Evolutionary conservation across 2,113 vertebrate species (phyloP), one percentile per base, ranked within the genome.

Genomic region (Coturnix japonica): DNA sequence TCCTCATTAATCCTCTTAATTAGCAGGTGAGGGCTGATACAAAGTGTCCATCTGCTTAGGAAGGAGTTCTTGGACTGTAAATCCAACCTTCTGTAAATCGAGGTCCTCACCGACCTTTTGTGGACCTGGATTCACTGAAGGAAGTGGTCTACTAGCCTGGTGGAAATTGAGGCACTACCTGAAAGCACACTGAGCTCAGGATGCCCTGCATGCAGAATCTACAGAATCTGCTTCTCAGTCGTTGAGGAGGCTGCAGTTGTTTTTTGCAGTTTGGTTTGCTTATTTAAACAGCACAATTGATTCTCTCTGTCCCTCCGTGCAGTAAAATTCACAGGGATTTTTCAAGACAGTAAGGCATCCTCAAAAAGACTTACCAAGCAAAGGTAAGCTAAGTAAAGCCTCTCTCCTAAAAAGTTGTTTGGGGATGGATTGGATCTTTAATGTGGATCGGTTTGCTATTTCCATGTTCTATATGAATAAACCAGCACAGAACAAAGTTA

Each of bases 1-100:
- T 60, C 76, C 53, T 76, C 79, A 57, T 91, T 90, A 61, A 77
- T 89, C 82, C 92, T 96, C 91, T 82, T 67, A 43, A 90, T 91
- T 84, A 91, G 73, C 71, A 69, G 88, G 86, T 78, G n/a, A 66
- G 41, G 63, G 43, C 73, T 89, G 46, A 30, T 83, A 54, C 11
- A 21, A 67, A 93, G 30, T 28, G 35, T 84, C 74, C 75, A 67
- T 30, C 81, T 72, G 49, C 65, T 69, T 75, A 39, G 26, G 81
- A 94, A 87, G 28, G 78, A 89, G 69, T 59, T 82, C 81, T 76
- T 84, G 25, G 70, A 44, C 44, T 92, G 44, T 59, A 81, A 37
- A 51, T 23, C 53, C 47, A 63, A 37, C 47, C 72, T 43, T 30
- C 89, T 51, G 85, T 53, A 90, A 83, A 63, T 63, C 33, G 35